Evolutionary conservation across 1,140 invertebrate genomes (phyloP).

Genomic region (Drosophila varians): DNA sequence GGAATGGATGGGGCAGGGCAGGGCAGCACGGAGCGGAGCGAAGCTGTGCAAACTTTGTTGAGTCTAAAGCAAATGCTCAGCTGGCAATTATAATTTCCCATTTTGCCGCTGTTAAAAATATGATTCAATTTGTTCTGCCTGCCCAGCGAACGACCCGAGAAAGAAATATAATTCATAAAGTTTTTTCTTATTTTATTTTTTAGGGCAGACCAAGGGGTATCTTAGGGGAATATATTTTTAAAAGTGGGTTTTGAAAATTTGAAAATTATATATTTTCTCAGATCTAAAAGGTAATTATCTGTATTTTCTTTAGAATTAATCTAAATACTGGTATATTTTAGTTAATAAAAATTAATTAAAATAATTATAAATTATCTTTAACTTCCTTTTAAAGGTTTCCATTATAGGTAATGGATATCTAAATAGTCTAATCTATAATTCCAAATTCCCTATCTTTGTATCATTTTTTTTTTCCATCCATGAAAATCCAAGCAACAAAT

Average conservation of each 20-base stretch:
- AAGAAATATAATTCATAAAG: constrained; percentile 35
- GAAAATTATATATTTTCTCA: too few species aligned
- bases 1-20: background rate
- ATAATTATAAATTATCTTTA: too few species aligned
- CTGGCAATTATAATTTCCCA: constrained; percentile 80
- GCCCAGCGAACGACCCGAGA: constrained; percentile 32
- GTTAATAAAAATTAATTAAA: too few species aligned
- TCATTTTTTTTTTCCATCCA: constrained; percentile 15
- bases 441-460: constrained; percentile 7
- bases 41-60: constrained; percentile 21
- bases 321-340: too few species aligned
- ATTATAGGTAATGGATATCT: background rate
- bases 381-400: too few species aligned
- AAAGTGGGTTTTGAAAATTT: too few species aligned
- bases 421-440: background rate
- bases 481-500: constrained; percentile 71
- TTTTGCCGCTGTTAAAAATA: constrained; percentile 74
- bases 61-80: constrained; percentile 58
- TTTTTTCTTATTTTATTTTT: constrained; percentile 23
- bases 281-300: too few species aligned
- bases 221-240: background rate
- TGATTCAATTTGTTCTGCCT: constrained; percentile 72
- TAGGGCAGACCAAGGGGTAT: background rate
- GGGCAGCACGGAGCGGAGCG: too few species aligned
- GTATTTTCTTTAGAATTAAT: too few species aligned